phyloP scores from a whole-genome alignment of 2,888 invertebrate genomes.

The Acrobasis consociella region DNA sequence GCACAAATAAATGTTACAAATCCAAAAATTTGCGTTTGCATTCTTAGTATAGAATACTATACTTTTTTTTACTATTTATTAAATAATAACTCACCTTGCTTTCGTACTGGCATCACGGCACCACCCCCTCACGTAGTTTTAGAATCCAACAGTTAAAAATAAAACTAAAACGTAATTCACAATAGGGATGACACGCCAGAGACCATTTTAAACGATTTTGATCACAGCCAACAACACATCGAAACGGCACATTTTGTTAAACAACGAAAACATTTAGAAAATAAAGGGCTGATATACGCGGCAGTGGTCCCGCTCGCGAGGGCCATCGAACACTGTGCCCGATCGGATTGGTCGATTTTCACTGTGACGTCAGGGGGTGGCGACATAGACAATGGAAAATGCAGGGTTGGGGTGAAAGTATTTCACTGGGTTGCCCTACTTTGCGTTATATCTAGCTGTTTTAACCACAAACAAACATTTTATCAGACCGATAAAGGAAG shows the following conservation, averaged over 20 bases:
- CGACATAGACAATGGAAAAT: constrained; percentile 73
- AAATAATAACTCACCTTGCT: constrained; percentile 85
- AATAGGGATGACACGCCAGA: constrained; percentile 45
- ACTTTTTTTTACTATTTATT: background rate
- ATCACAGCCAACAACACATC: constrained; percentile 64
- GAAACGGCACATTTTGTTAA: constrained; percentile 62
- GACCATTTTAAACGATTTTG: constrained; percentile 70
- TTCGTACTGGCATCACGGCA: constrained; percentile 88
- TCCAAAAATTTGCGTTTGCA: background rate
- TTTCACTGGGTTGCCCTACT: constrained; percentile 37
- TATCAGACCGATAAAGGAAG: no score
- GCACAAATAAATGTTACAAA: constrained; percentile 5
- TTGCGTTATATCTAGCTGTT: constrained; percentile 3
- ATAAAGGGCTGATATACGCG: constrained; percentile 64
- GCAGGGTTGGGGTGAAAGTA: constrained; percentile 55
- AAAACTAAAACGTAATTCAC: constrained; percentile 66
- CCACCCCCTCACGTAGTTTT: constrained; percentile 77
- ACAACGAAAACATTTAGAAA: constrained; percentile 75
- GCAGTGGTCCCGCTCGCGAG: constrained; percentile 65
- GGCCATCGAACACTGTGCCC: constrained; percentile 76
- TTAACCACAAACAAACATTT: background rate
- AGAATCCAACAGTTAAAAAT: constrained; percentile 64
- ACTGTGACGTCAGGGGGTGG: constrained; percentile 84
- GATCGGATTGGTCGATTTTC: constrained; percentile 85
- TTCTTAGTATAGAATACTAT: constrained; percentile 15